phyloP scores from a whole-genome alignment of 2,888 invertebrate genomes.

The Digitonthophagus gazella region DNA sequence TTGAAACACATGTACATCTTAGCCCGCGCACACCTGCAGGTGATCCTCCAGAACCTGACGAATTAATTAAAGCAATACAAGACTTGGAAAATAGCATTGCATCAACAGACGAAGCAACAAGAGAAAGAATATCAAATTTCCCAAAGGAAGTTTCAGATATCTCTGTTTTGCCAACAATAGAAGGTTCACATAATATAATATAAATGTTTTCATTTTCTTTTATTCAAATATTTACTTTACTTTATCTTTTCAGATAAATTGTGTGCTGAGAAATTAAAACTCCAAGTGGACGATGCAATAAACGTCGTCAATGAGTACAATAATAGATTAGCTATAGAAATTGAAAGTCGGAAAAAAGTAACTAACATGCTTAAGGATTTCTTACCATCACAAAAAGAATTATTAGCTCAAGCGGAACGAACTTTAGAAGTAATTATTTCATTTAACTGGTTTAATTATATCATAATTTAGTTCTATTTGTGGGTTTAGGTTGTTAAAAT shows the following conservation, averaged over 20 bases:
- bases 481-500: too few relatives aligned
- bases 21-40: slow-evolving; percentile 79
- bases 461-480: too few relatives aligned
- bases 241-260: slow-evolving; percentile 63
- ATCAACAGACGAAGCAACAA: slow-evolving; percentile 88
- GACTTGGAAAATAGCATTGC: slow-evolving; percentile 93
- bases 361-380: slow-evolving; percentile 86
- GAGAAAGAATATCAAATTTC: slow-evolving; percentile 89
- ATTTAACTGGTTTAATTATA: neutral
- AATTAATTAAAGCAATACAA: slow-evolving; percentile 78
- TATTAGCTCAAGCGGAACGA: slow-evolving; percentile 82
- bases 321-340: slow-evolving; percentile 76
- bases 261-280: slow-evolving; percentile 73
- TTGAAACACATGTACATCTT: slow-evolving; percentile 72
- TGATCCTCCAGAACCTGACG: slow-evolving; percentile 91
- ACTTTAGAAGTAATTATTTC: slow-evolving; percentile 70
- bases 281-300: slow-evolving; percentile 86
- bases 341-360: slow-evolving; percentile 85
- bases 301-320: slow-evolving; percentile 87
- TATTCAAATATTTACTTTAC: too few relatives aligned
- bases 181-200: slow-evolving; percentile 57
- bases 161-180: slow-evolving; percentile 78
- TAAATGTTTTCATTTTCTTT: too few relatives aligned
- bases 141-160: slow-evolving; percentile 95
- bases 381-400: slow-evolving; percentile 80